Evolutionary conservation across 2,888 invertebrate species (phyloP), one percentile per base, ranked within the genome.

Genomic region (Melipona beecheii): DNA sequence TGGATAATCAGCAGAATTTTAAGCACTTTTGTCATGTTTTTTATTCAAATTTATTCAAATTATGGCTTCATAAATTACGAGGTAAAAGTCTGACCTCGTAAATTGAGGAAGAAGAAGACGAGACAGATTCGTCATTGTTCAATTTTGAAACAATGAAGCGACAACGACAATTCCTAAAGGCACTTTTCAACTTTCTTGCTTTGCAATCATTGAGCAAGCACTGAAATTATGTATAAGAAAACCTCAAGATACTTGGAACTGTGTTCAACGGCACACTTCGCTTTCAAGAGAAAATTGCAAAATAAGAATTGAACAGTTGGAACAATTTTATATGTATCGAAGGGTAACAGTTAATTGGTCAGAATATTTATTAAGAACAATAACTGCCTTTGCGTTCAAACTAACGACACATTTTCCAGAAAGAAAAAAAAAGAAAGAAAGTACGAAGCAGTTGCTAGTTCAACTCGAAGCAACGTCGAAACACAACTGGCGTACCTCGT

Each of bases 401-500:
- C 2, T 17, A 75, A 2, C 3, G 31, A 54, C 31, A 72, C 43
- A 27, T 76, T 73, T 69, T 24, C 13, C 5, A n/a, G 52, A 43
- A 80, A 56, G 9, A 9, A 43, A 43, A 0, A 36, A 9, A 43
- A 5, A 43, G 43, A 43, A 43, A 43, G 9, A 43, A 43, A 9
- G 17, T 36, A 73, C 15, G 6, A 62, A 74, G 65, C 69, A 66
- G 69, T 84, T 78, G 68, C 78, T 31, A 27, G 19, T 19, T 60
- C 27, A 60, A 84, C 86, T 70, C 78, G 84, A 84, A 74, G 75
- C 81, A 87, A 72, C 69, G 88, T 80, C 71, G 76, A 81, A 69
- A 76, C 75, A 74, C 85, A 83, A 89, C 89, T 89, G 88, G 72
- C 75, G 75, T 81, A 87, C 88, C 88, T 88, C 89, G 89, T 91